Base-by-base conservation (phyloP, 2,113 vertebrate genomes). In the Perccottus glenii region DNA sequence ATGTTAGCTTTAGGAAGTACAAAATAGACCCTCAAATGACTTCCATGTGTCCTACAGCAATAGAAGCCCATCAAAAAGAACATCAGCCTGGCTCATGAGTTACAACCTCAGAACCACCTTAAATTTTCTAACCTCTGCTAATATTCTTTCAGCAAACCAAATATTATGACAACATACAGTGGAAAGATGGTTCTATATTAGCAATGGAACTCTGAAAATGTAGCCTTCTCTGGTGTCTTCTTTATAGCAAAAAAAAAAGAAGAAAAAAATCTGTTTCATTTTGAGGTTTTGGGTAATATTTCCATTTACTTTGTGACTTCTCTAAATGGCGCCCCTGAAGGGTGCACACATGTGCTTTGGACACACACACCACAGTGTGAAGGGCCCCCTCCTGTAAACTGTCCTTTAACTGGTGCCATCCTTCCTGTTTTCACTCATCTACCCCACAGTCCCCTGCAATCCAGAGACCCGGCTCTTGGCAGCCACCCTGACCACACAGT, bases 11-110 rank as follows among this genome's bases (percentile, higher is more conserved):
- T 85, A 90, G 90, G 88, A 93, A 91, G 85, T 89, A 89, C 82
- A 91, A 90, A 92, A 93, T 93, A 92, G 87, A 82, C 64, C 79
- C 71, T 56, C 92, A 95, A 90, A 95, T 94, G 94, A 90, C 89
- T 93, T 87, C 92, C 93, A 94, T 94, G 94, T 94, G 92, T 90
- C 89, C 91, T 56, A 76, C 81, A 89, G 83, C 85, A 83, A 87
- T 84, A 81, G 80, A 89, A 90, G 84, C 73, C 88, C 90, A 92
- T 89, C 83, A 80, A 85, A 48, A 81, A 73, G 64, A 90, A 84
- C 85, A 89, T 93, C 89, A 86, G 84, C 82, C 55, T 15, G 57
- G 48, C 46, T 76, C 83, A 86, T 50, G 65, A 90, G 85, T 87
- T 78, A 88, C 32, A 73, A 68, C 73, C 38, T 57, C 14, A 68